Evolutionary conservation across 2,113 vertebrate species (phyloP).

Genomic region (Myiozetetes cayanensis): DNA sequence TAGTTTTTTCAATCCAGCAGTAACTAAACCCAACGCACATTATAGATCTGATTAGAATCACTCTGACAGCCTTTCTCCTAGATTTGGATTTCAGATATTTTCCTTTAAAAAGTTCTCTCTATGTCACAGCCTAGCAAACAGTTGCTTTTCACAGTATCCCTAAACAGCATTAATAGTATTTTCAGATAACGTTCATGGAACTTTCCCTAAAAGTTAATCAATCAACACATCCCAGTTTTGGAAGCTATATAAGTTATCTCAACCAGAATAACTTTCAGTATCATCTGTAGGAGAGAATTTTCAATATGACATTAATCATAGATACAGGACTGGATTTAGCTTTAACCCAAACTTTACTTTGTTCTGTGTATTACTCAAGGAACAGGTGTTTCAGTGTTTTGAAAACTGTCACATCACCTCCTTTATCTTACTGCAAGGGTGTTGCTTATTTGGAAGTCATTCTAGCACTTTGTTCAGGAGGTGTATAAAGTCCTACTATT

Average conservation of each 20-base stretch:
- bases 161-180: background rate
- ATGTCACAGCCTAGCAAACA: background rate
- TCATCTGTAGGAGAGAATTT: background rate
- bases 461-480: background rate
- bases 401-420: background rate
- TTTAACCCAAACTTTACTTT: background rate
- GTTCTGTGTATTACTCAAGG: background rate
- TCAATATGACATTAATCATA: background rate
- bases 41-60: background rate
- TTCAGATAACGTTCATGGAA: background rate
- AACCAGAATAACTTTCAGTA: background rate
- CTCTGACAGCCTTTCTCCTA: background rate
- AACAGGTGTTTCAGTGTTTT: background rate
- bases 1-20: background rate
- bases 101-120: background rate
- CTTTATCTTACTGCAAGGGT: background rate
- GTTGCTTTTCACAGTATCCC: background rate
- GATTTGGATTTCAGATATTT: background rate
- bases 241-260: background rate
- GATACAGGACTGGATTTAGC: background rate
- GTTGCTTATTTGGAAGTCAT: background rate
- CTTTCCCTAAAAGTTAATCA: background rate
- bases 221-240: accelerated
- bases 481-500: background rate
- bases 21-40: background rate